Percentiles rank a stretch among this genome's conserved stretches.
phyloP scores from a whole-genome alignment of 2,888 invertebrate genomes.

The Himalopsyche kuldschensis region DNA sequence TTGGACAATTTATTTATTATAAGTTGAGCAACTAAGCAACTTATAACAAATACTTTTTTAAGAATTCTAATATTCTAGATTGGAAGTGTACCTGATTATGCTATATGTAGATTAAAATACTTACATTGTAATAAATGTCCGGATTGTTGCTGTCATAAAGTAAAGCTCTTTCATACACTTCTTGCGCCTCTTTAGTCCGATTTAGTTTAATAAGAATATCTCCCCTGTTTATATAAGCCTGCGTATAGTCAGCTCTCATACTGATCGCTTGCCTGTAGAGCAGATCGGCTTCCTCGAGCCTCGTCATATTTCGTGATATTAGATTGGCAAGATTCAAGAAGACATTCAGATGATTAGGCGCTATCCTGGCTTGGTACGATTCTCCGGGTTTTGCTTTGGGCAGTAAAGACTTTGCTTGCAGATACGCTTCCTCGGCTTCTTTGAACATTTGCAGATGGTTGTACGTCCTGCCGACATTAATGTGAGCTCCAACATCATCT shows the following conservation, averaged over 20 bases:
- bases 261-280: slow-evolving; percentile 93
- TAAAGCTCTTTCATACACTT: slow-evolving; percentile 90
- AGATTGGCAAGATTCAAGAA: slow-evolving; percentile 94
- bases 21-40: too few relatives aligned
- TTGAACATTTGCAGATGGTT: slow-evolving; percentile 85
- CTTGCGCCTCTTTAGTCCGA: slow-evolving; percentile 90
- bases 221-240: slow-evolving; percentile 96
- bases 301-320: slow-evolving; percentile 88
- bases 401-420: slow-evolving; percentile 83
- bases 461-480: slow-evolving; percentile 94
- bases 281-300: slow-evolving; percentile 92
- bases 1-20: too few relatives aligned
- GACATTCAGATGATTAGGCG: slow-evolving; percentile 94
- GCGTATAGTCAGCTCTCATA: slow-evolving; percentile 94
- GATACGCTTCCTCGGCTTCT: slow-evolving; percentile 91
- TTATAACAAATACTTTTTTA: too few relatives aligned
- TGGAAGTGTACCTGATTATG: too few relatives aligned
- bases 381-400: slow-evolving; percentile 92
- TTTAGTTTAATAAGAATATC: slow-evolving; percentile 94
- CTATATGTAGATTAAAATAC: slow-evolving; percentile 51
- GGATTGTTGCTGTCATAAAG: slow-evolving; percentile 92
- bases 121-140: slow-evolving; percentile 92
- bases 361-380: slow-evolving; percentile 92
- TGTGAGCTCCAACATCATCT: slow-evolving; percentile 95
- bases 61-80: too few relatives aligned